Evolutionary conservation across 2,797 vertebrate genomes (phyloP).

Genomic region (Podarcis siculus): DNA sequence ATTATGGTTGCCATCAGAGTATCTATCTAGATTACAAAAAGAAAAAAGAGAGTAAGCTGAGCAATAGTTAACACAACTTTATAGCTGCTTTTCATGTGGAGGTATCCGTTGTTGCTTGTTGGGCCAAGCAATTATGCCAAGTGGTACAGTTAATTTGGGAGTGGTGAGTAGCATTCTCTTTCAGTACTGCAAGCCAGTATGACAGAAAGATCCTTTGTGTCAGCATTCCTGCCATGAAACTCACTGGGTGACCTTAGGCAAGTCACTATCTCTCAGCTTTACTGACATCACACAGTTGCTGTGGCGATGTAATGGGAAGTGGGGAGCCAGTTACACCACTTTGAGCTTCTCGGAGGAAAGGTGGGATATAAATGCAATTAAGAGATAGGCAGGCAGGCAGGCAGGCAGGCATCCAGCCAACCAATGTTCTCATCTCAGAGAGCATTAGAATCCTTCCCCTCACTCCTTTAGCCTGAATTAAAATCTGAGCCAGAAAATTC

Average conservation of each 20-base stretch:
- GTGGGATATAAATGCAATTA: too few relatives aligned
- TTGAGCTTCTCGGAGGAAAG: too few relatives aligned
- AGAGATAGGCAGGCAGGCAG: too few relatives aligned
- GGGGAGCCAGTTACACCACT: too few relatives aligned
- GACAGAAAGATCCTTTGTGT: too few relatives aligned
- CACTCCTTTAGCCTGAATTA: not conserved
- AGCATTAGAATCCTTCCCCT: not conserved
- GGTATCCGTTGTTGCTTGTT: fast-evolving
- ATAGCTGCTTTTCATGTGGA: not conserved
- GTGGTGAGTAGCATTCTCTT: not conserved
- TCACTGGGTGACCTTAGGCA: too few relatives aligned
- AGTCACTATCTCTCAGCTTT: too few relatives aligned
- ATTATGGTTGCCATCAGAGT: not conserved
- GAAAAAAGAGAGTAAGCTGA: not conserved
- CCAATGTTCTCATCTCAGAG: not conserved
- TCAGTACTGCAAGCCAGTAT: not conserved
- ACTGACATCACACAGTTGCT: too few relatives aligned
- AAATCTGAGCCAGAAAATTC: not conserved
- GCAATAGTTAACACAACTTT: not conserved
- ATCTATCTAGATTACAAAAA: not conserved
- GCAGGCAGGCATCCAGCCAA: too few relatives aligned
- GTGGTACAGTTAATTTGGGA: not conserved
- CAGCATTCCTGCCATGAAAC: too few relatives aligned
- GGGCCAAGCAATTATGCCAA: not conserved
- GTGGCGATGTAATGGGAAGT: too few relatives aligned